Evolutionary conservation across 1,140 invertebrate species (phyloP).

Genomic region (Physella acuta): DNA sequence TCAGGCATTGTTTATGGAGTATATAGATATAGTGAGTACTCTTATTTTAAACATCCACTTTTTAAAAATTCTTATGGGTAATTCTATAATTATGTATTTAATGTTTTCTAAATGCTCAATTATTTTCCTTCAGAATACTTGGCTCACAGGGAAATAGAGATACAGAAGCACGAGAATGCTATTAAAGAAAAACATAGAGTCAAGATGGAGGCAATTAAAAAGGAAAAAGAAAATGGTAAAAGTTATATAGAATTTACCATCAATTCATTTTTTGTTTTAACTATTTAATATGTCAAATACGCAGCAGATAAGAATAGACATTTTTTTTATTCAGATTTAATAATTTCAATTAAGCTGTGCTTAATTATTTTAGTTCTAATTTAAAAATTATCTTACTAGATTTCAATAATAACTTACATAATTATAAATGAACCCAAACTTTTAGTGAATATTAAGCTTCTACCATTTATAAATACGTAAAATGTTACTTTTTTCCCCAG

Average conservation of each 20-base stretch:
- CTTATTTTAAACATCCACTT: neutral
- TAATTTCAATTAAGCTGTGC: neutral
- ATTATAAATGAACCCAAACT: neutral
- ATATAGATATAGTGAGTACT: constrained; percentile 7
- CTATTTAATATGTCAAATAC: neutral
- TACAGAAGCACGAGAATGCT: constrained; percentile 16
- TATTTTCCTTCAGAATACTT: constrained; percentile 9
- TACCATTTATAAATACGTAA: neutral
- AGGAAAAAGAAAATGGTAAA: neutral
- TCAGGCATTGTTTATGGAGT: constrained; percentile 10
- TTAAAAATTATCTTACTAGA: neutral
- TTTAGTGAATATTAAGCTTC: neutral
- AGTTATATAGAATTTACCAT: neutral
- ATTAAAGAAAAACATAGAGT: constrained; percentile 7
- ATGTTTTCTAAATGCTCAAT: neutral
- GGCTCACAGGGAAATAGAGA: constrained; percentile 9
- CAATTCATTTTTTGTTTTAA: neutral
- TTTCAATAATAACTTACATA: neutral
- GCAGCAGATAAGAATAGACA: neutral
- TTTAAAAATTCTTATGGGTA: neutral
- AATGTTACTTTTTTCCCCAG: neutral
- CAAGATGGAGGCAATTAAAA: neutral
- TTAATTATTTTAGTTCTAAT: neutral
- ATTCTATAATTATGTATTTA: neutral
- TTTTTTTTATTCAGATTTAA: neutral